A percentile compares a stretch with the other conserved stretches of the same genome.
These are phyloP conservation scores for Microtus montanus DNA, from an alignment of 2,113 vertebrate genomes.

Conservation along the genomic window DNA sequence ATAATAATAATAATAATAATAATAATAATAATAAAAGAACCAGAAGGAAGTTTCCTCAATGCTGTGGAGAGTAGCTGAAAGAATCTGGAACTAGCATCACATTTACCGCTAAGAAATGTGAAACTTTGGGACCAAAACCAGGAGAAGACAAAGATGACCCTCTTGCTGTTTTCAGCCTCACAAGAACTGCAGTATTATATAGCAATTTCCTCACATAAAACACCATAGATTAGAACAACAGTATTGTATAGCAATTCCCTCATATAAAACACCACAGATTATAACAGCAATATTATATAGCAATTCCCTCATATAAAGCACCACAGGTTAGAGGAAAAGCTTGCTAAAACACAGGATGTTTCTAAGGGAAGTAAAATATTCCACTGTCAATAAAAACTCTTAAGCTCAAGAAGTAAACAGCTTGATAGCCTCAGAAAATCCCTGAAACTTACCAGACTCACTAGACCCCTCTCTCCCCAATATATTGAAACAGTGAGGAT, in stretches of 20 bases:
- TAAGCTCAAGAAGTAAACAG: background rate
- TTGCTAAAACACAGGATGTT: background rate
- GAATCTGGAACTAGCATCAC: background rate
- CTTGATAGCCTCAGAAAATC: background rate
- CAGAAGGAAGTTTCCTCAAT: background rate
- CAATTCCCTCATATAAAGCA: background rate
- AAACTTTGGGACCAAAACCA: background rate
- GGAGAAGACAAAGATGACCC: background rate
- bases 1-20: background rate
- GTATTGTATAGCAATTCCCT: background rate
- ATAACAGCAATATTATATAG: background rate
- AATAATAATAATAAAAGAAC: background rate
- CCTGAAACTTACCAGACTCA: background rate
- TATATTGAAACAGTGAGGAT: background rate
- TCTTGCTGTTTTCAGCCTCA: background rate
- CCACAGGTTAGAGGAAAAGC: no score
- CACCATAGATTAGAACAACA: no score
- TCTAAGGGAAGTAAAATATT: background rate
- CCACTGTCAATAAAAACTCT: background rate
- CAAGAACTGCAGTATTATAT: background rate
- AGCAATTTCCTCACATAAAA: background rate
- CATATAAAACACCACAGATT: no score
- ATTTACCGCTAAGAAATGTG: background rate
- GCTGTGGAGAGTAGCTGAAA: no score
- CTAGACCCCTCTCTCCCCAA: background rate